Evolutionary conservation across 2,113 vertebrate genomes (phyloP).

Genomic region (Aleadryas rufinucha): DNA sequence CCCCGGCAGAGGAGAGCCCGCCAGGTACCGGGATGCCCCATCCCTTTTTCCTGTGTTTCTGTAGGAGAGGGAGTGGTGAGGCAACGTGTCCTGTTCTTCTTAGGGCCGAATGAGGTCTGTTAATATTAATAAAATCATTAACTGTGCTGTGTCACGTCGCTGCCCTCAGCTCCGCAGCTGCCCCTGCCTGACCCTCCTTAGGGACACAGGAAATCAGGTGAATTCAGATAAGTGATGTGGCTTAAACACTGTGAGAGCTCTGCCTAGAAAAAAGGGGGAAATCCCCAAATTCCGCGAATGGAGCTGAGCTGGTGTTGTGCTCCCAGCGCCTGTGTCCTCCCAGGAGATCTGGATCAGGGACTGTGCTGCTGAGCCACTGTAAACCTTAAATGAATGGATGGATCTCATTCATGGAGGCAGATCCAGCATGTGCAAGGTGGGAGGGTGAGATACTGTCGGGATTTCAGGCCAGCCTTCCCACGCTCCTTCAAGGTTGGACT

Average conservation of each 20-base stretch:
- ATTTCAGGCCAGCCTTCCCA: not conserved
- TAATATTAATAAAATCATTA: not conserved
- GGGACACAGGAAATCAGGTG: fast-evolving
- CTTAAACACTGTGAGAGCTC: not conserved
- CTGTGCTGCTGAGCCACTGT: not conserved
- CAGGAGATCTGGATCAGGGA: not conserved
- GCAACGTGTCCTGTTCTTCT: not conserved
- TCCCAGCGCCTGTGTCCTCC: fast-evolving
- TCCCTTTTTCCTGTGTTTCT: not conserved
- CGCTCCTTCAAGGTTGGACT: not conserved
- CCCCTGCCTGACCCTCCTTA: not conserved
- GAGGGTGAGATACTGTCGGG: not conserved
- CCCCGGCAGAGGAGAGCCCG: not conserved
- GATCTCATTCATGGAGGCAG: not conserved
- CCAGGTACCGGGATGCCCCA: not conserved
- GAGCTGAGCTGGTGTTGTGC: not conserved
- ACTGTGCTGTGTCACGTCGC: fast-evolving
- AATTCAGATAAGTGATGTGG: not conserved
- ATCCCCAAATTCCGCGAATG: fast-evolving
- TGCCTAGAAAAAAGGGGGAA: not conserved
- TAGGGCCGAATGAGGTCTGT: fast-evolving
- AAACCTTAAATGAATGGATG: not conserved
- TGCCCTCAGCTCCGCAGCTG: not conserved
- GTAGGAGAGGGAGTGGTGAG: fast-evolving
- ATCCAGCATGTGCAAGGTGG: fast-evolving